These are phyloP conservation scores for Crossaster papposus DNA, from an alignment of 53 echinoderm and acorn worm genomes.

Conservation along the genomic window DNA sequence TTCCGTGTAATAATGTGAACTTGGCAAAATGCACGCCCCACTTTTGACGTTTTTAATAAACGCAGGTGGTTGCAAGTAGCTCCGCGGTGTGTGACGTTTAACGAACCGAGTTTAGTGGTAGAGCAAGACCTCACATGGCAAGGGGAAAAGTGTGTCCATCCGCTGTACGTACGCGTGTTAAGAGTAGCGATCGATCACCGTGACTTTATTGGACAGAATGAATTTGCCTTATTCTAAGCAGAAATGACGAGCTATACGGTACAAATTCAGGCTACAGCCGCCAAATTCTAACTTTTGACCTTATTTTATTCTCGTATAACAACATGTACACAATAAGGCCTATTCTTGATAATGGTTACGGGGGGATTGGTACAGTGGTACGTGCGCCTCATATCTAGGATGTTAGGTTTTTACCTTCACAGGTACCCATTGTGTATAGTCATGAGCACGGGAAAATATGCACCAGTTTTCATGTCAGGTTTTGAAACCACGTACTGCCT, in stretches of 20 bases:
- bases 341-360: too few species aligned
- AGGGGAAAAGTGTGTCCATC: background rate
- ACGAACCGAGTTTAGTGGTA: background rate
- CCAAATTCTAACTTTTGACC: background rate
- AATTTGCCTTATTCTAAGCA: background rate
- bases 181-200: conserved; percentile 32
- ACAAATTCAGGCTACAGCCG: background rate
- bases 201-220: conserved; percentile 6
- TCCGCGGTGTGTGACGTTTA: too few species aligned
- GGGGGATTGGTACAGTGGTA: too few species aligned
- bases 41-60: conserved; percentile 1
- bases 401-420: too few species aligned
- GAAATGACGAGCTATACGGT: background rate
- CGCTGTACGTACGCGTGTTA: background rate
- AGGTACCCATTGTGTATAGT: too few species aligned
- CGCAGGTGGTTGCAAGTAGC: background rate
- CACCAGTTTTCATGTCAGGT: too few species aligned
- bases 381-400: too few species aligned
- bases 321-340: background rate
- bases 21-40: conserved; percentile 12
- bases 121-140: background rate
- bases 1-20: background rate
- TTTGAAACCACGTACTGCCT: too few species aligned
- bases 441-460: too few species aligned
- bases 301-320: background rate